Conservation (phyloP, 2,113 vertebrate genomes). For the Vulpes vulpes region DNA sequence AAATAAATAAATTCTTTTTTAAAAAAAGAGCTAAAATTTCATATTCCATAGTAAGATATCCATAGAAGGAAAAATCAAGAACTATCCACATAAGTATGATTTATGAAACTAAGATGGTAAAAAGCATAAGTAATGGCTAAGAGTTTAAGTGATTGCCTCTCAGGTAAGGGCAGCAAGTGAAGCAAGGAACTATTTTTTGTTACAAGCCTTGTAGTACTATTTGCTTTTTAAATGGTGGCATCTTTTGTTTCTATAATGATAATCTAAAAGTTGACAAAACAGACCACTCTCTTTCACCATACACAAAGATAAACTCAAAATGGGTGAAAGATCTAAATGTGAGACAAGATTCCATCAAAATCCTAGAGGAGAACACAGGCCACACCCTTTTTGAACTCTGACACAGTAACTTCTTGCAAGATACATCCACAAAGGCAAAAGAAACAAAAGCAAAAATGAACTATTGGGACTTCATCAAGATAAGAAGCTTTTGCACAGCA, state of each 20-base stretch:
- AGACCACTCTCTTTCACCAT: not conserved
- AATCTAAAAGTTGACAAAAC: not conserved
- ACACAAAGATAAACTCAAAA: too few relatives aligned
- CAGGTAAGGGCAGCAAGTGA: not conserved
- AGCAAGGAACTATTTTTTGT: not conserved
- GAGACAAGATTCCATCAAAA: too few relatives aligned
- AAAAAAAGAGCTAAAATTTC: not conserved
- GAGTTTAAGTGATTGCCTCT: not conserved
- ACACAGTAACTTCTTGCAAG: too few relatives aligned
- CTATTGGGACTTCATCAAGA: too few relatives aligned
- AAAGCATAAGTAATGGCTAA: not conserved
- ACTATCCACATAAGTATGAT: not conserved
- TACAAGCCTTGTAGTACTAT: not conserved
- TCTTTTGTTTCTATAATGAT: not conserved
- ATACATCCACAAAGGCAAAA: too few relatives aligned
- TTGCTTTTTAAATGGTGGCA: not conserved
- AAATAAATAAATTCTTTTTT: too few relatives aligned
- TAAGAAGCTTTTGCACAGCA: too few relatives aligned
- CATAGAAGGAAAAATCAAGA: not conserved
- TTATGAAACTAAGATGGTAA: not conserved
- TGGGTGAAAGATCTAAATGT: too few relatives aligned
- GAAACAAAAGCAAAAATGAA: too few relatives aligned
- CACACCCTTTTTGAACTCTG: too few relatives aligned
- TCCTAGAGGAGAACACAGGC: too few relatives aligned
- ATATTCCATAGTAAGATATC: not conserved